These are phyloP conservation scores for Lutjanus argentimaculatus DNA, from an alignment of 2,797 vertebrate genomes.

Conservation along the genomic window DNA sequence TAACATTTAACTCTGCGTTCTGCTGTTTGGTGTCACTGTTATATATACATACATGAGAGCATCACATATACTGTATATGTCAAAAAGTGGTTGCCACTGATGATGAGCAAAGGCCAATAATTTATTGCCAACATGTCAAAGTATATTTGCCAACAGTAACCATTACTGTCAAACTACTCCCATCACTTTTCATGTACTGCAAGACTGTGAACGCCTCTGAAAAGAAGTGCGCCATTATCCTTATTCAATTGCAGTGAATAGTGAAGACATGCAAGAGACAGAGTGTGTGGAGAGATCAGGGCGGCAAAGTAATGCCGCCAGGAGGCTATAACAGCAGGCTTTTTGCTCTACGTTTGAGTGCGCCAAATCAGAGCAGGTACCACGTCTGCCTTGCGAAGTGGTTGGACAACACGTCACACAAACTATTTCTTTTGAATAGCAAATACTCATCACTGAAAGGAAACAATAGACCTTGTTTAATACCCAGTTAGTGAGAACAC, in stretches of 20 bases:
- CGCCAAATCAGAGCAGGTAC: not conserved
- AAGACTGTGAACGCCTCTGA: not conserved
- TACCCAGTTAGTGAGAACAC: slow-evolving; percentile 1
- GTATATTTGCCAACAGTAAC: too few species aligned
- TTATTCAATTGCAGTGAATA: not conserved
- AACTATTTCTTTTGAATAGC: not conserved
- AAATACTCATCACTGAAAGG: not conserved
- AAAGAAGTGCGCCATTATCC: not conserved
- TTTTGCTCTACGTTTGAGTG: not conserved
- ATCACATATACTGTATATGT: too few species aligned
- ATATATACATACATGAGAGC: too few species aligned
- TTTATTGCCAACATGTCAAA: too few species aligned
- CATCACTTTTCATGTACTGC: not conserved
- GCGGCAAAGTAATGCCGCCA: not conserved
- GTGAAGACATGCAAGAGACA: not conserved
- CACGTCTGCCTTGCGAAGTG: not conserved
- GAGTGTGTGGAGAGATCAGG: too few species aligned
- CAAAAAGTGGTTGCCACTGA: too few species aligned
- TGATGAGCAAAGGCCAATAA: too few species aligned
- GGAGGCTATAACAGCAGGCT: slow-evolving; percentile 2
- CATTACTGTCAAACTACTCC: not conserved
- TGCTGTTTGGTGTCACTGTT: too few species aligned
- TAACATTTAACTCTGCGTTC: too few species aligned
- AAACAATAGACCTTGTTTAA: not conserved
- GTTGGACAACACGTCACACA: too few species aligned